These are phyloP conservation scores for Tetheella fluctuosa DNA, from an alignment of 2,888 invertebrate genomes.

Conservation along the genomic window DNA sequence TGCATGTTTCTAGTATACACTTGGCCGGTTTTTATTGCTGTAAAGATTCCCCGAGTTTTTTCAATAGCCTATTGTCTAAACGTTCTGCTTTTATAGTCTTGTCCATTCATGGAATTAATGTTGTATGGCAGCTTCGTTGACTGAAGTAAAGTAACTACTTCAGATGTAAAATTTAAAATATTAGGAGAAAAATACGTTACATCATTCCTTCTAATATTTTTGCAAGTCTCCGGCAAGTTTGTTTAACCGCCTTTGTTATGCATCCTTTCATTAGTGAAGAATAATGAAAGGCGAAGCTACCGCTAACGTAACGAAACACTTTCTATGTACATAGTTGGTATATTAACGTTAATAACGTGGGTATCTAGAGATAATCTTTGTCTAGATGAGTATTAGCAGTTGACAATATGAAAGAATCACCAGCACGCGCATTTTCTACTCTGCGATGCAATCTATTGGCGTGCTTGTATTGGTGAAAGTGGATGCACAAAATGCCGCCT, in stretches of 20 bases:
- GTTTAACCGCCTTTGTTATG: neutral
- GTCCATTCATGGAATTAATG: conserved; percentile 59
- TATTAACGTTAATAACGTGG: conserved; percentile 15
- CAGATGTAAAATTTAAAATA: neutral
- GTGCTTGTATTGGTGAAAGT: conserved; percentile 77
- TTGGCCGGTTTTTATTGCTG: conserved; percentile 47
- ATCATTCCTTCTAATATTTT: neutral
- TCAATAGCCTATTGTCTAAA: conserved; percentile 66
- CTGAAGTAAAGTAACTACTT: neutral
- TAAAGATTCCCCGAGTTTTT: conserved; percentile 60
- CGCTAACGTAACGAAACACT: neutral
- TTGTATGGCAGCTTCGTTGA: conserved; percentile 27
- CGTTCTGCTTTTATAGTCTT: conserved; percentile 52
- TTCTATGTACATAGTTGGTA: neutral
- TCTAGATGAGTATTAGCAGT: conserved; percentile 29
- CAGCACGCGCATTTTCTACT: conserved; percentile 55
- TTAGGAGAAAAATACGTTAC: neutral
- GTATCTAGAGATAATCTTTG: conserved; percentile 21
- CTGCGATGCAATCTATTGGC: conserved; percentile 64
- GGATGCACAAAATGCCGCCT: conserved; percentile 69
- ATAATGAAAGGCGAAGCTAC: neutral
- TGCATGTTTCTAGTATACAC: too few relatives aligned
- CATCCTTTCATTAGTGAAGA: conserved; percentile 5
- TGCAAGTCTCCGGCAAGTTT: neutral
- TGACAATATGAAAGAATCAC: conserved; percentile 46